phyloP scores from a whole-genome alignment of 1,140 invertebrate species.

The Meloidogyne hapla region DNA sequence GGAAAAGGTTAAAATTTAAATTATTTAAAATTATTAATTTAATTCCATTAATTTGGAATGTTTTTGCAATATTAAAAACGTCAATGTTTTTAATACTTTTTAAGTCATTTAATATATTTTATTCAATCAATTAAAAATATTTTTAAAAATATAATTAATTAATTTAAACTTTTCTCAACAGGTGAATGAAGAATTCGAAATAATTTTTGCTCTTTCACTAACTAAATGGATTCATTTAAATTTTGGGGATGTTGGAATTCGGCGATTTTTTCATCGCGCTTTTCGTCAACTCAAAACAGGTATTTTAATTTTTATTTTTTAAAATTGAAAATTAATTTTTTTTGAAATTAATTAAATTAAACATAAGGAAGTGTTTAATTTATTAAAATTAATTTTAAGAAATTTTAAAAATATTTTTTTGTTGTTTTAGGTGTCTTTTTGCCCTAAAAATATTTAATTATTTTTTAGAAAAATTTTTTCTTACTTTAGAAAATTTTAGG shows the following conservation, averaged over 20 bases:
- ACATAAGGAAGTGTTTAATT: too few relatives aligned
- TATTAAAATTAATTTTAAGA: too few relatives aligned
- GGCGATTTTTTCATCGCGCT: constrained; percentile 84
- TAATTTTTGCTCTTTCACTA: constrained; percentile 87
- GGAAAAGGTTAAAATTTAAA: constrained; percentile 36
- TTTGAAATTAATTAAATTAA: constrained; percentile 3
- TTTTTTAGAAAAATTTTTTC: too few relatives aligned
- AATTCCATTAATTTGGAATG: too few relatives aligned
- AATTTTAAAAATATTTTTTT: too few relatives aligned
- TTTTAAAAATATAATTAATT: background rate
- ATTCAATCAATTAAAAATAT: background rate
- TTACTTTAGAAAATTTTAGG: too few relatives aligned
- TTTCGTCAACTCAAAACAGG: constrained; percentile 76
- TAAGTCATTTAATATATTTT: too few relatives aligned
- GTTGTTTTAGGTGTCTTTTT: too few relatives aligned
- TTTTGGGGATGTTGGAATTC: constrained; percentile 90
- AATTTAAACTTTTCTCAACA: background rate
- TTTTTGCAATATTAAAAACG: background rate
- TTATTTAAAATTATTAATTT: background rate
- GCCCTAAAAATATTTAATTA: too few relatives aligned
- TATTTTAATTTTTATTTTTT: constrained; percentile 14
- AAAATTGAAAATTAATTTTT: background rate
- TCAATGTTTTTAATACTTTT: background rate
- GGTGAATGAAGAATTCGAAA: constrained; percentile 79
- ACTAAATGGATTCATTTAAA: constrained; percentile 99